Base-by-base conservation (phyloP, 2,797 vertebrate genomes). In the Scolopax bukidnonensis region DNA sequence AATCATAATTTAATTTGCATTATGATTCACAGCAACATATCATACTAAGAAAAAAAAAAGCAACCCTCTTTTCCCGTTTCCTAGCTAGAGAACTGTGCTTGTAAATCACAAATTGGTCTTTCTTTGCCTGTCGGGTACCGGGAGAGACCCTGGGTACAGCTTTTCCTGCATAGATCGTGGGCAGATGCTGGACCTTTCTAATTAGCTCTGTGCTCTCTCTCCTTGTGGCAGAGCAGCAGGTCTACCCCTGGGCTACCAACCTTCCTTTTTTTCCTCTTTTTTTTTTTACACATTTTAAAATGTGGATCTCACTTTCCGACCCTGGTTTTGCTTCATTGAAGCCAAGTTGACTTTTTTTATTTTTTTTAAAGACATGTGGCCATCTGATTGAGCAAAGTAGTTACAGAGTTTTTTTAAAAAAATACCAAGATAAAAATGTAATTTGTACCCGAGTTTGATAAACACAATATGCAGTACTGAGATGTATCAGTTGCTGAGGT, bases 1-100 rank as follows among this genome's bases (percentile, higher is more conserved):
- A 90, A 81, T 82, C 93, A 95, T 92, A 89, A 89, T 95, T 96
- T 97, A 85, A 87, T 97, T 96, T 97, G 60, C 71, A 69, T 85
- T 94, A 78, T 87, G 79, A 88, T 73, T 96, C 92, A 94, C 87
- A 73, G 28, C 17, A 24, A 38, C 70, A 83, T 69, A 79, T 96
- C 88, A 87, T 93, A 75, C 86, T 79, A 60, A 65, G 61, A 85
- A 32, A 60, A 41, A 17, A 41, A 41, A 63, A 63, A 79, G 36
- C 36, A 78, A 65, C 5, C 33, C 28, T 75, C 38, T 90, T 94
- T 64, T 50, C 40, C 60, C 18, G 16, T 94, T 91, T 84, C 36
- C 32, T 74, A 81, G 43, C 24, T 60, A 90, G 63, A 61, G 30
- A 85, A 60, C 38, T 63, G 11, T 77, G 59, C 38, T 87, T 85